These are phyloP conservation scores for Drosophila ogumai DNA, from an alignment of 1,140 invertebrate species.

Conservation along the genomic window DNA sequence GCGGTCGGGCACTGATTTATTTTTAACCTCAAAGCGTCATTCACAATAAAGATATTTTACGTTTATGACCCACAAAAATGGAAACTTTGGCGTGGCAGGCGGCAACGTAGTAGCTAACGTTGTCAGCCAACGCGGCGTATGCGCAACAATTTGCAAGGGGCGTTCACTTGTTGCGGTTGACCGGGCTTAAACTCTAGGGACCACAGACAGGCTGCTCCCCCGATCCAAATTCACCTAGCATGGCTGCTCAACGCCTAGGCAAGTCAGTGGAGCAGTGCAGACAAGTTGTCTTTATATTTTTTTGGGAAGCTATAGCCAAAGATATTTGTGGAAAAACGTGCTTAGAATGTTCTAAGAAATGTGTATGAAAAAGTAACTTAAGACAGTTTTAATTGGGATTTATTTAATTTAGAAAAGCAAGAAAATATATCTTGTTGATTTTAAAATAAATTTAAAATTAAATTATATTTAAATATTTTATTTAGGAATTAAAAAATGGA, in stretches of 20 bases:
- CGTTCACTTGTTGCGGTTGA: conserved; percentile 65
- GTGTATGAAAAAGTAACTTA: too few species aligned
- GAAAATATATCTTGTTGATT: neutral
- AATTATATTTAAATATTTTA: neutral
- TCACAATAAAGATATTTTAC: conserved; percentile 78
- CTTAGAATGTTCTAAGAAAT: neutral
- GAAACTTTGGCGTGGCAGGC: conserved; percentile 47
- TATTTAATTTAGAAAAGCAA: neutral
- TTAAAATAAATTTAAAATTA: neutral
- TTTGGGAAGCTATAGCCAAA: neutral
- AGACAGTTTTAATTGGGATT: neutral
- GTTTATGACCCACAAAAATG: conserved; percentile 76
- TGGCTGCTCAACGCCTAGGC: neutral
- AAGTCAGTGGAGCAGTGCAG: conserved; percentile 1
- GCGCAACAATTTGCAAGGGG: conserved; percentile 71
- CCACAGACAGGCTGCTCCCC: conserved; percentile 21
- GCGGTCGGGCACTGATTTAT: conserved; percentile 68
- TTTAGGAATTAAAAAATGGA: too few species aligned
- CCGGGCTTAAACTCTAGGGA: conserved; percentile 55
- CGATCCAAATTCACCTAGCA: conserved; percentile 26
- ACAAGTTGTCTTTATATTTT: conserved; percentile 5
- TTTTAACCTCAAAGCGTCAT: conserved; percentile 79
- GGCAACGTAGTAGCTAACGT: conserved; percentile 1
- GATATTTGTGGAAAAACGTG: neutral
- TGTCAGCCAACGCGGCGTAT: conserved; percentile 63